Evolutionary conservation across 2,888 invertebrate genomes (phyloP), one percentile per base, ranked within the genome.

Genomic region (Dryomyza anilis): DNA sequence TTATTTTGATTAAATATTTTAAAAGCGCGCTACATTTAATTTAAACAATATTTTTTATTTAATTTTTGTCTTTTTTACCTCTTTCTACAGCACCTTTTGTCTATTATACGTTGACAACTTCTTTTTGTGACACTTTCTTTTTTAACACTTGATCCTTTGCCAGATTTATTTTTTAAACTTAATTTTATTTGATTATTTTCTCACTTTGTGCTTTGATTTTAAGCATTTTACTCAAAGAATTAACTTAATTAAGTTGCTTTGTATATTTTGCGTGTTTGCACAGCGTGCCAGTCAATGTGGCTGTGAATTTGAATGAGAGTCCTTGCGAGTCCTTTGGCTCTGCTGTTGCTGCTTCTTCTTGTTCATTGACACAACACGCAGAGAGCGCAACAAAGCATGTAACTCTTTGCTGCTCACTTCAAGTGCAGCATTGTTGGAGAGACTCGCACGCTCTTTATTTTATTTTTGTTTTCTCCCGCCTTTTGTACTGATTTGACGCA

Each of bases 261-360:
- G 48, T 33, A 7, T n/a, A 48, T 52, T 39, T 50, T 52, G 39
- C 27, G 43, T 53, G 61, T 53, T 61, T 53, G 53, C 52, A 61
- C 61, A 30, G 59, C 52, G 52, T 70, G 68, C 69, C 69, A 70
- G 68, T 69, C 67, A 64, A 65, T 68, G 67, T 69, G 68, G 68
- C 71, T 71, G 67, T 72, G 71, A n/a, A n/a, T 68, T 69, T 70
- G 71, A 69, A n/a, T n/a, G n/a, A n/a, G 70, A 71, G 70, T 72
- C 71, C 71, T 71, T 59, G 39, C 39, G 53, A 61, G 61, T 53
- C 53, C 61, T 61, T 52, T 39, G 27, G 39, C 29, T 43, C 27
- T 63, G 45, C 36, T 29, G 33, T n/a, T 57, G 50, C 50, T 57
- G 39, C 23, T 14, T 56, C 33, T 39, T 43, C n/a, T 29, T 36